Conservation (phyloP, 2,888 invertebrate genomes). For the Lepeophtheirus nordmannii region DNA sequence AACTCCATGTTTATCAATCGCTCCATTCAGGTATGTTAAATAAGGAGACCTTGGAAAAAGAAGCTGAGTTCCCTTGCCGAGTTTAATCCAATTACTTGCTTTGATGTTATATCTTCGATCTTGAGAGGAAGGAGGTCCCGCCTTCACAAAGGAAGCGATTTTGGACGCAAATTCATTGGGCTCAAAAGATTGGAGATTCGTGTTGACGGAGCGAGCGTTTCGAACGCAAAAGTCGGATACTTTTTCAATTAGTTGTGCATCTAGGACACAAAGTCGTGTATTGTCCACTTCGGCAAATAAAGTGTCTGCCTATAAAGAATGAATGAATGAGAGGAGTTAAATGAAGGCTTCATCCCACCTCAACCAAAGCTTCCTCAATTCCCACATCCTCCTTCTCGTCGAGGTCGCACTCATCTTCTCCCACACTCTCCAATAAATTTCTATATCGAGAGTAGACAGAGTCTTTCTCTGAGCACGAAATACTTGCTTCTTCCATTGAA, state of each 20-base stretch:
- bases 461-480: neutral
- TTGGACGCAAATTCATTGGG: neutral
- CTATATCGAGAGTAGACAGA: neutral
- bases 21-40: neutral
- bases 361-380: neutral
- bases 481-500: neutral
- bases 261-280: neutral
- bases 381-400: neutral
- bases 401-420: neutral
- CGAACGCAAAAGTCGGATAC: neutral
- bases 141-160: no score
- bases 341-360: neutral
- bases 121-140: neutral
- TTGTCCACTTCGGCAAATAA: slow-evolving; percentile 6
- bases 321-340: neutral
- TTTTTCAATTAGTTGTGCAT: neutral
- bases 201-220: neutral
- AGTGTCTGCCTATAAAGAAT: neutral
- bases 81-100: neutral
- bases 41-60: neutral
- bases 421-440: neutral
- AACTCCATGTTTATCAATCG: neutral
- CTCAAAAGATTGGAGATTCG: neutral
- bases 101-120: neutral
- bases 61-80: neutral